phyloP scores from a whole-genome alignment of 2,888 invertebrate species.

The Cepaea hortensis region DNA sequence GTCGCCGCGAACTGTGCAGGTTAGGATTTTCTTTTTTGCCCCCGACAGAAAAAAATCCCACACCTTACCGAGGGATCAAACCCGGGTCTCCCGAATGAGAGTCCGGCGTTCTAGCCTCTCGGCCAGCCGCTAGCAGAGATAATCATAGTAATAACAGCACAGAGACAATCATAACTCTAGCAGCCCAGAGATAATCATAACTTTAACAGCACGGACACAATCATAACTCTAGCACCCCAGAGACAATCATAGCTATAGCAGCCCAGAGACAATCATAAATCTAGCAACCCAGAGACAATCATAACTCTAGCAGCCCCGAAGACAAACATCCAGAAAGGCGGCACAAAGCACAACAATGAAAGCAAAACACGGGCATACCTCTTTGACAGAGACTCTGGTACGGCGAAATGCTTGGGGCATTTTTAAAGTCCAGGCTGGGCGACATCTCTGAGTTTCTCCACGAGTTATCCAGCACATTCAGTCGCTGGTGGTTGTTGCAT shows the following conservation, averaged over 20 bases:
- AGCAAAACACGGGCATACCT: conserved; percentile 55
- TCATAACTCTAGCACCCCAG: neutral
- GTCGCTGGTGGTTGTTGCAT: conserved; percentile 63
- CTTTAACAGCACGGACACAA: neutral
- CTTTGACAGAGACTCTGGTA: conserved; percentile 67
- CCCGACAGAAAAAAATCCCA: too few relatives aligned
- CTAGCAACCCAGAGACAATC: neutral
- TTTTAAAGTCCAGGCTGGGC: conserved; percentile 66
- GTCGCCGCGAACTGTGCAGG: too few relatives aligned
- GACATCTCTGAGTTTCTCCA: conserved; percentile 65
- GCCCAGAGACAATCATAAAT: neutral
- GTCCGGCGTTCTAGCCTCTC: too few relatives aligned
- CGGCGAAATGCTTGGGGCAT: conserved; percentile 61
- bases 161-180: neutral
- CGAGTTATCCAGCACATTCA: conserved; percentile 65
- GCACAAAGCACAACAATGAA: neutral
- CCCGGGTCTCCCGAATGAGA: too few relatives aligned
- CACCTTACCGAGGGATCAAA: too few relatives aligned
- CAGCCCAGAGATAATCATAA: neutral
- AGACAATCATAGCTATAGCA: neutral
- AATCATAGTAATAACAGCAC: too few relatives aligned
- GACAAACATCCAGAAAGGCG: neutral
- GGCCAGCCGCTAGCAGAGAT: too few relatives aligned
- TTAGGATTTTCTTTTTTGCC: too few relatives aligned
- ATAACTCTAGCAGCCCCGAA: neutral